Base-by-base conservation (phyloP, 2,113 vertebrate genomes). In the Hystrix cristata region DNA sequence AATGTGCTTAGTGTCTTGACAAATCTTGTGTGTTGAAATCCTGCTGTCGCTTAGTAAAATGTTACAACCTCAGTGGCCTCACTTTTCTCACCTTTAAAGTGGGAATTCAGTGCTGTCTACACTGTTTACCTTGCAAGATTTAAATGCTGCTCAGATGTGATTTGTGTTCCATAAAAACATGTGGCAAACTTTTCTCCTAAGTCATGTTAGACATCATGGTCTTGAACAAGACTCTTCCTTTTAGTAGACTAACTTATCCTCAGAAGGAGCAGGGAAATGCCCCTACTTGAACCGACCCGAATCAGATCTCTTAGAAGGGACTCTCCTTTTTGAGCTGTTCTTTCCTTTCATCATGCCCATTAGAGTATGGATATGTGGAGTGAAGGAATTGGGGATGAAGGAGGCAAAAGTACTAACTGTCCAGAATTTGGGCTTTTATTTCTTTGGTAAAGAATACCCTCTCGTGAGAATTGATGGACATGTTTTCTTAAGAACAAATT, bases 401-500 rank as follows among this genome's bases (percentile, higher is more conserved):
- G 43, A 91, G 91, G 69, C 38, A 2, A 21, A 69, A 76, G 83
- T 1, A 25, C 79, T 53, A 43, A 60, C 48, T 62, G 13, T 89
- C 85, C 5, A 34, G 43, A 51, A 25, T 76, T 71, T 21, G 43
- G 23, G 87, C 29, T 71, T 72, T 65, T 19, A 11, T 82, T 91
- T 85, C 74, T 88, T 72, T 86, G 95, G 91, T 83, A 29, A 91
- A 91, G 88, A 95, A n/a, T 79, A 87, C 97, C 95, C 91, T 98
- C 86, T 94, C 53, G 12, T 95, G 96, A 97, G 95, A 95, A 96
- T 94, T 97, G 96, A 97, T 97, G 97, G 98, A 97, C 97, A 96
- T 97, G 97, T 96, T 97, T 98, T 95, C 81, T 90, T 92, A 95
- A 94, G 92, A 90, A 83, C 95, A 97, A n/a, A 95, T 78, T 46